Percentiles rank a stretch among this genome's conserved stretches.
Evolutionary conservation across 1,140 invertebrate species (phyloP).

Genomic region (Apocrypta bakeri): DNA sequence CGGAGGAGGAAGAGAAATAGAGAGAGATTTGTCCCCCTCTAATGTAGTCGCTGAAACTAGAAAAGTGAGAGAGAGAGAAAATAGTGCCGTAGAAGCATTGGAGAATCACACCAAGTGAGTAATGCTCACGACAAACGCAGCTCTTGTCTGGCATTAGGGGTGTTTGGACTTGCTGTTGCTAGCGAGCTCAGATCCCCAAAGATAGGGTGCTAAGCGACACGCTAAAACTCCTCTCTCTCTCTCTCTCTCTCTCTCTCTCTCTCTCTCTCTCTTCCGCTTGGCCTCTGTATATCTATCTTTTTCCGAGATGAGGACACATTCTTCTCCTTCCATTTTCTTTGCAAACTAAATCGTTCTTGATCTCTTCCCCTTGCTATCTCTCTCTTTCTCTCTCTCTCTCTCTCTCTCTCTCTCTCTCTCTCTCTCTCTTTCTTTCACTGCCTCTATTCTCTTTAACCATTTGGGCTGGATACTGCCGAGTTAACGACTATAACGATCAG

Average conservation of each 20-base stretch:
- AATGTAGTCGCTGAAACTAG: slow-evolving; percentile 71
- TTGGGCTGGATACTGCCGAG: slow-evolving; percentile 30
- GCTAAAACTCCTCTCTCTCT: slow-evolving; percentile 66
- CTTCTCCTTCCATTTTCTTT: slow-evolving; percentile 64
- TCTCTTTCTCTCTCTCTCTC: slow-evolving; percentile 38
- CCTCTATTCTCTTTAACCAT: slow-evolving; percentile 49
- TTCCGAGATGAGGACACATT: slow-evolving; percentile 51
- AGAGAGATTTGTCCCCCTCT: slow-evolving; percentile 70
- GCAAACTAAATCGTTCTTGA: slow-evolving; percentile 57
- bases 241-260: slow-evolving; percentile 50
- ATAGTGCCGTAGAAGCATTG: slow-evolving; percentile 18
- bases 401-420: slow-evolving; percentile 39
- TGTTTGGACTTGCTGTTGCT: slow-evolving; percentile 47
- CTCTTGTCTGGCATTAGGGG: slow-evolving; percentile 58
- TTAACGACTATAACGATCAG: slow-evolving; percentile 23
- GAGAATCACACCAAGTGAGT: slow-evolving; percentile 73
- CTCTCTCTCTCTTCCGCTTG: slow-evolving; percentile 51
- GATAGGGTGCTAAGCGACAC: slow-evolving; percentile 75
- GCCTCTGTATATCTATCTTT: slow-evolving; percentile 49
- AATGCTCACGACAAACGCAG: slow-evolving; percentile 76
- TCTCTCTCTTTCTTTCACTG: slow-evolving; percentile 37
- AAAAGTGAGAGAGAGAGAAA: slow-evolving; percentile 47
- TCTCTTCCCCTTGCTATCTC: slow-evolving; percentile 42
- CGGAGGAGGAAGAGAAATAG: neutral
- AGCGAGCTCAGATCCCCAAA: slow-evolving; percentile 68